Evolutionary conservation across 1,140 invertebrate species (phyloP), one percentile per base, ranked within the genome.

Genomic region (Drosophila ficusphila): DNA sequence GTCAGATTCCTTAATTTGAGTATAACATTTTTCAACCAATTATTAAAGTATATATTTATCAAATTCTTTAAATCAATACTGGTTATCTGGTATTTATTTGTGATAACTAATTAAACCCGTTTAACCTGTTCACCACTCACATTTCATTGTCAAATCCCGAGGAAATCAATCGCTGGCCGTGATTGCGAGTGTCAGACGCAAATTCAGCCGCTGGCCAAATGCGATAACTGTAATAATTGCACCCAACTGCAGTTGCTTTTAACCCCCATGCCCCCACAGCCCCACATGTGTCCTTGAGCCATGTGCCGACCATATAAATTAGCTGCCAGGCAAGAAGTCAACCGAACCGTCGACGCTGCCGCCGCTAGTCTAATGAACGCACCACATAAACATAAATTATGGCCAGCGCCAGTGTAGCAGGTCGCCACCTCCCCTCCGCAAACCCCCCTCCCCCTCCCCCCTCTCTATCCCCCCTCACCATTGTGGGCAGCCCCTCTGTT

Each of bases 321-420:
- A 86, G 76, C 57, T 76, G 69, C 38, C 46, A 44, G 58, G 34
- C 58, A 49, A 61, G 69, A 74, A 58, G 58, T 65, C 68, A 68
- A 74, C 52, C 41, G 38, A 31, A 31, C 3, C 34, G 29, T 14
- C 46, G 48, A 27, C 49, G 58, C 29, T 27, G 19, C 11, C 41
- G 62, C 57, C 51, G 39, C 46, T 64, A 71, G 71, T 75, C 73
- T 76, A 76, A 76, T 76, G 76, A 69, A 61, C 57, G 60, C 61
- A 67, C 61, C 69, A 62, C 81, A 76, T 79, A 79, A 86, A 57
- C 82, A 88, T 86, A 88, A 86, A 82, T 86, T 88, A 86, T 83
- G 78, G 52, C 53, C 52, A 44, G 52, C 39, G 46, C 67, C 47
- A 33, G 36, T 34, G 62, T 8, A 16, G 52, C 36, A 44, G 53